Evolutionary conservation across 2,888 invertebrate genomes (phyloP), one percentile per base, ranked within the genome.

Genomic region (Anoplius nigerrimus): DNA sequence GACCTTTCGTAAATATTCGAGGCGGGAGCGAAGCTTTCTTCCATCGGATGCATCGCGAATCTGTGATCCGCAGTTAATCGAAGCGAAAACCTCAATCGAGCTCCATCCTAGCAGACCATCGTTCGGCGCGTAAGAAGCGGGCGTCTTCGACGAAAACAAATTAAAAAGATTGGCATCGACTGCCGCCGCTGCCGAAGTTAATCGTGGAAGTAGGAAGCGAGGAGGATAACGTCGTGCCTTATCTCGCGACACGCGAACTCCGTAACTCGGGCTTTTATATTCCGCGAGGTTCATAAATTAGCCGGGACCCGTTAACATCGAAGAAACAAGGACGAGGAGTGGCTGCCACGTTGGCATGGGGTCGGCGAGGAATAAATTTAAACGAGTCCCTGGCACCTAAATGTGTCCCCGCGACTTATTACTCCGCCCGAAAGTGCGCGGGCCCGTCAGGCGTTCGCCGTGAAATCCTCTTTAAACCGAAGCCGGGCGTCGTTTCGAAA

Each of bases 81-180:
- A 13, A 34, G 34, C 34, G 11, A 34, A 6, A 34, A 11, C 34
- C 34, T 34, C 34, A 11, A 8, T 34, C 11, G 34, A 6, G 34
- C 6, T 24, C 24, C 34, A 1, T 34, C 11, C 34, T 6, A 34
- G n/a, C 11, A 11, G 34, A 34, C 64, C 53, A 58, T 72, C 66
- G 56, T 71, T 71, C 57, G 69, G 62, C 79, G 76, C 74, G 72
- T 66, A 71, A 79, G 70, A 71, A 55, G 70, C 66, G 6, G 24
- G 66, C 62, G 66, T 69, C 71, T 78, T 74, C 74, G 66, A 57
- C 71, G 79, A 78, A 79, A 78, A 78, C 72, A 79, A 78, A 78
- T 78, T 78, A 78, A 79, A 78, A 74, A 79, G 78, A 78, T 78
- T 78, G 76, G 66, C 72, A 78, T 78, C 78, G 72, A 74, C 46